Evolutionary conservation across 1,140 invertebrate genomes (phyloP), one percentile per base, ranked within the genome.

Genomic region (Drosophila navojoa): DNA sequence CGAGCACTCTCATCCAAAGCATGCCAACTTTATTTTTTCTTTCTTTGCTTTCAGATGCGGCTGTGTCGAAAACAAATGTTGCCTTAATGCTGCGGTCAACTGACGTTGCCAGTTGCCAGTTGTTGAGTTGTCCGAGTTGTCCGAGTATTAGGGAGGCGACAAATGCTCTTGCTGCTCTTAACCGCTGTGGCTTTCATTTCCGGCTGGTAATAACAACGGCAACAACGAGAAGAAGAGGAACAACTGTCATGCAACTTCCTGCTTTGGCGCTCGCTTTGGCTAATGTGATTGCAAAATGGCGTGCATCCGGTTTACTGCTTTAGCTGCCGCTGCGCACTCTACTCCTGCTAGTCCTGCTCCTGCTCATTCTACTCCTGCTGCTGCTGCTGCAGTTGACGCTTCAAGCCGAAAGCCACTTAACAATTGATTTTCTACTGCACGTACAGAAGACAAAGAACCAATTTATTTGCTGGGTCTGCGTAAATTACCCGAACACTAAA

Each of bases 271-370:
- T 53, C 32, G 42, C 50, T 73, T 73, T 57, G 64, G 71, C 71
- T 86, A 87, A 87, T 86, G 82, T 82, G 82, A 86, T 86, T 89
- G 84, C 72, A 81, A 77, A 71, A 79, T 82, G 76, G 69, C 76
- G 50, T 64, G 75, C 50, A 78, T 87, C 82, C 82, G 81, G 68
- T 62, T 29, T 29, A 15, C 22, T 32, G 40, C 40, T 15, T 71
- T 29, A 29, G 49, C 44, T 29, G 19, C 25, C 11, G 16, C 45
- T 44, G 42, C 45, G 19, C 19, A 22, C 19, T 22, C 19, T 22
- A 16, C 25, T 15, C 9, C 25, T 32, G 15, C 52, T 32, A 16
- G n/a, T n/a, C 9, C 25, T 32, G 15, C 40, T 32, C 2, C 19
- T 22, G 3, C 19, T 22, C 19, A 22, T 22, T 22, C 19, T 32